Evolutionary conservation across 53 echinoderm and acorn worm genomes (phyloP).

Genomic region (Mesocentrotus franciscanus): DNA sequence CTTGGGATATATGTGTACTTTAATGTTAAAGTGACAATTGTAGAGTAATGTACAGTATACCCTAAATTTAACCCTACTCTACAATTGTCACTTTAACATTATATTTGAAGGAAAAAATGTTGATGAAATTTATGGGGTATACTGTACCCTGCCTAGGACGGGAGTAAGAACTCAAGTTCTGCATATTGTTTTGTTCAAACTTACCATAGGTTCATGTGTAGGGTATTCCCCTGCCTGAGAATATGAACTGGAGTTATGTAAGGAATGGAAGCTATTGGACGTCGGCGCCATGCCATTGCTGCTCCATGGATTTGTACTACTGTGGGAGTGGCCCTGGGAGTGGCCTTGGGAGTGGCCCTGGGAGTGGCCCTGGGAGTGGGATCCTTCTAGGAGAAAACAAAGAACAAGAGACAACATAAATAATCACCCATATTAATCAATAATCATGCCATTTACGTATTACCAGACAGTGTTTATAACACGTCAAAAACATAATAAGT

Average conservation of each 20-base stretch:
- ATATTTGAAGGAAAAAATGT: too few relatives aligned
- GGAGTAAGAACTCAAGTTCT: not conserved
- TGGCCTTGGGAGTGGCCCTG: constrained; percentile 26
- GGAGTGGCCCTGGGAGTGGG: constrained; percentile 40
- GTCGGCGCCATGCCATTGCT: constrained; percentile 92
- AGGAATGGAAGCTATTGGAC: constrained; percentile 82
- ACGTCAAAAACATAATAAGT: not conserved
- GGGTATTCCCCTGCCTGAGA: constrained; percentile 75
- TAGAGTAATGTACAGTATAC: too few relatives aligned
- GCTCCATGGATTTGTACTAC: constrained; percentile 85
- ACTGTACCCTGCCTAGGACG: too few relatives aligned
- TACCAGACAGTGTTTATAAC: not conserved
- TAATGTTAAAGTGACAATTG: not conserved
- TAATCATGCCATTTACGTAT: not conserved
- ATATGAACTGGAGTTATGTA: constrained; percentile 77
- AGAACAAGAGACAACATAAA: not conserved
- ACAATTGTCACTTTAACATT: too few relatives aligned
- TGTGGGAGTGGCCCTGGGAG: constrained; percentile 49
- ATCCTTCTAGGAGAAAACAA: constrained; percentile 41
- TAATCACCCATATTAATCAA: not conserved
- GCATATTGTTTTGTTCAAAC: not conserved
- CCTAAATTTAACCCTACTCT: too few relatives aligned
- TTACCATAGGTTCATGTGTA: constrained; percentile 90
- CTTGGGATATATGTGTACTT: too few relatives aligned
- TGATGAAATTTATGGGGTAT: too few relatives aligned